Base-by-base conservation (phyloP, 92 coral and sea anemone species). In the Epizoanthus scotinus region DNA sequence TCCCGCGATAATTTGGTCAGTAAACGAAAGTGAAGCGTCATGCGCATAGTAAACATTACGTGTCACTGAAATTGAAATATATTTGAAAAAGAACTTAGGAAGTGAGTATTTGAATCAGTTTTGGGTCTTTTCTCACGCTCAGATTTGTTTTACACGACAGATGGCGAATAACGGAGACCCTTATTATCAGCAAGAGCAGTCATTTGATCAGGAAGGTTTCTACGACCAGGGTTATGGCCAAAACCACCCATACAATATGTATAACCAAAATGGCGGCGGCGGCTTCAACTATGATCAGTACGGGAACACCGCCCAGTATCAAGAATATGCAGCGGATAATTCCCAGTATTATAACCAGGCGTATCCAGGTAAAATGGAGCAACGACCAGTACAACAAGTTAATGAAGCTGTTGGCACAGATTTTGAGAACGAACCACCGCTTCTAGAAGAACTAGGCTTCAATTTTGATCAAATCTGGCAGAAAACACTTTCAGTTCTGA, bases 381-480 rank as follows among this genome's bases (percentile, higher is more conserved):
- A 82, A 63, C 66, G 58, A 56, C 91, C 84, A 21, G 82, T 92
- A 19, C 87, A 79, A 42, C 94, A 90, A 78, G 87, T 92, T 13
- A 90, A 92, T 65, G 97, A 92, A 79, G 97, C 97, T 42, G 87
- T 85, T 29, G 90, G 92, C 5, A 83, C 86, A n/a, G 97, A 93
- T 63, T 93, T 93, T 81, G 99, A 93, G 5, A 93, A 95, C 72
- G 99, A 95, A 49, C 98, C 98, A 0, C 99, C 99, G 2, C 73
- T 95, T 21, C 84, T 95, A 8, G 99, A 95, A 65, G 99, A 95
- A 89, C 82, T 95, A 14, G 99, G 99, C n/a, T 87, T 95, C 67
- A 93, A 95, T 59, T 86, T 95, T 28, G 99, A 95, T 55, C 98
- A 95, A 69, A 94, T 95, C 12, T 93, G 96, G 98, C 92, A 93